A percentile compares a stretch with the other conserved stretches of the same genome.
These are phyloP conservation scores for Cyprinodon variegatus DNA, from an alignment of 2,113 vertebrate genomes.

Conservation along the genomic window DNA sequence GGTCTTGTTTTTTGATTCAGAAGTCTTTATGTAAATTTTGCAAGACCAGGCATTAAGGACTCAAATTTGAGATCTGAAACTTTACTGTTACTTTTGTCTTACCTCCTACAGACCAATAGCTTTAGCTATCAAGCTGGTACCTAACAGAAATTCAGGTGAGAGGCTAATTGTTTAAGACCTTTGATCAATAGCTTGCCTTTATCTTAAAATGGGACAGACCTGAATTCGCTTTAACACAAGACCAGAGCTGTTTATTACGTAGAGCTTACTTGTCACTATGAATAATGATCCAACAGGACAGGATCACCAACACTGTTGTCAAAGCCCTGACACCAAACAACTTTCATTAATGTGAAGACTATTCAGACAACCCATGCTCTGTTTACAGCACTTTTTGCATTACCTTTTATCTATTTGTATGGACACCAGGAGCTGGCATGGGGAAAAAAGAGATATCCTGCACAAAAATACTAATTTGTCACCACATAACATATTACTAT, in stretches of 20 bases:
- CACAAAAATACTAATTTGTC: not conserved
- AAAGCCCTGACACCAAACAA: conserved; percentile 44
- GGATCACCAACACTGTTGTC: conserved; percentile 45
- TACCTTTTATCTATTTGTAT: not conserved
- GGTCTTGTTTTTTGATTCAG: not conserved
- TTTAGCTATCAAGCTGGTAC: conserved; percentile 23
- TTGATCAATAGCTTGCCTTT: conserved; percentile 66
- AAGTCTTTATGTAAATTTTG: not conserved
- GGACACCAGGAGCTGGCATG: not conserved
- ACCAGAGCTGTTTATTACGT: conserved; percentile 59
- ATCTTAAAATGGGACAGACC: conserved; percentile 56
- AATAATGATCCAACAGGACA: conserved; percentile 59
- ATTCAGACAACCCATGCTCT: conserved; percentile 3
- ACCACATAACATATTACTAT: too few relatives aligned
- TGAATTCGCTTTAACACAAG: conserved; percentile 35
- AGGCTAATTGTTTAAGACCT: conserved; percentile 49
- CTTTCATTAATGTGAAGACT: conserved; percentile 21
- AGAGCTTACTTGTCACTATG: conserved; percentile 55
- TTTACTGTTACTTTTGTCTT: not conserved
- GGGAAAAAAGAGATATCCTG: conserved; percentile 17
- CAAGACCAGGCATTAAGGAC: not conserved
- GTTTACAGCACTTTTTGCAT: not conserved
- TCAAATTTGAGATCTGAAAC: not conserved
- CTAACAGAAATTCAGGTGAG: conserved; percentile 32
- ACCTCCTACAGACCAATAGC: conserved; percentile 35